Evolutionary conservation across 2,888 invertebrate genomes (phyloP).

Genomic region (Sphaerophoria rueppellii): DNA sequence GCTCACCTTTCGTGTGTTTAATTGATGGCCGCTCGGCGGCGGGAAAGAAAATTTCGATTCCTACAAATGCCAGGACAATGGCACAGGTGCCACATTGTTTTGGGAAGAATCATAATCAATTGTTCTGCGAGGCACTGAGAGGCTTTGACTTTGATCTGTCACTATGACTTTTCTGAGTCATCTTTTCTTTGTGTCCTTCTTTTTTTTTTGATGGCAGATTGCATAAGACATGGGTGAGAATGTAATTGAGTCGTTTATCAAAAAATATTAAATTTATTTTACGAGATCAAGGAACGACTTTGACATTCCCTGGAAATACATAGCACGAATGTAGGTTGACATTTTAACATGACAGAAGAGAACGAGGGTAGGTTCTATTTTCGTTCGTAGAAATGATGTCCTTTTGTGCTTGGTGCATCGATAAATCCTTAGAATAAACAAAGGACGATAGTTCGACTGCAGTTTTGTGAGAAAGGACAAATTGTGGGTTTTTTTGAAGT

Average conservation of each 20-base stretch:
- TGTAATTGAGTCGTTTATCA: conserved; percentile 72
- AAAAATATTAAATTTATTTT: conserved; percentile 47
- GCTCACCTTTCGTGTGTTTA: conserved; percentile 39
- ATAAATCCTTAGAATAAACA: conserved; percentile 52
- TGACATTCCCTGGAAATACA: not conserved
- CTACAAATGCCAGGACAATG: conserved; percentile 56
- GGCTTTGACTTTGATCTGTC: conserved; percentile 64
- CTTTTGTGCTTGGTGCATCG: conserved; percentile 11
- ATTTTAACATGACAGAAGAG: conserved; percentile 5
- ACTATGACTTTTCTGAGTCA: conserved; percentile 50
- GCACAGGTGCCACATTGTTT: conserved; percentile 70
- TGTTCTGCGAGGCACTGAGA: conserved; percentile 24
- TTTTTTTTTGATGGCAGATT: not conserved
- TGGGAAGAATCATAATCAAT: conserved; percentile 24
- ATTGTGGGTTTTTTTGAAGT: conserved; percentile 8
- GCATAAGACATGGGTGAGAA: conserved; percentile 69
- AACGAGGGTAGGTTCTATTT: conserved; percentile 36
- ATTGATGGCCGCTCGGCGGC: conserved; percentile 40
- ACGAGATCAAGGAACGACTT: conserved; percentile 11
- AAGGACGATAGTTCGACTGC: no score
- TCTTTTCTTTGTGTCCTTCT: not conserved
- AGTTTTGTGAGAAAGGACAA: not conserved
- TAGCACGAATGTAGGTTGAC: conserved; percentile 37
- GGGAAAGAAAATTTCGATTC: conserved; percentile 22
- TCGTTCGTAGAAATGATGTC: conserved; percentile 56